phyloP scores from a whole-genome alignment of 2,888 invertebrate species.

The Bombylius discolor region DNA sequence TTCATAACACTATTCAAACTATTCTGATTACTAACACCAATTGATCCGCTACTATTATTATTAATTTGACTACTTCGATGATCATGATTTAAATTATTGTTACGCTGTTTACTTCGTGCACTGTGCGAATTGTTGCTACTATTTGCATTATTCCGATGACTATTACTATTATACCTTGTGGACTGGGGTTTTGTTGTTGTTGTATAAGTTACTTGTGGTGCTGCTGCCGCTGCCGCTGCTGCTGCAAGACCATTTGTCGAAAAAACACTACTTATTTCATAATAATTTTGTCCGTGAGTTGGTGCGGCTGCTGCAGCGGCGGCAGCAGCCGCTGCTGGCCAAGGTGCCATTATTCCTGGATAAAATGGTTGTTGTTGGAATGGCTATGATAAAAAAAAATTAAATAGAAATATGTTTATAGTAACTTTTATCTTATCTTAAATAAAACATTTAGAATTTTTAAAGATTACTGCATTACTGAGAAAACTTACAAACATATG shows the following conservation, averaged over 20 bases:
- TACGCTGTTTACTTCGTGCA: conserved; percentile 27
- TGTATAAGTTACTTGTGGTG: conserved; percentile 43
- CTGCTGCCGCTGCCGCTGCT: conserved; percentile 47
- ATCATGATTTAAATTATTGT: conserved; percentile 21
- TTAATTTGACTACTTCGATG: conserved; percentile 16
- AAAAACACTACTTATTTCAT: conserved; percentile 56
- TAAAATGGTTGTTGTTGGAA: conserved; percentile 52
- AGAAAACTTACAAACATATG: conserved; percentile 47
- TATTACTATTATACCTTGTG: conserved; percentile 24
- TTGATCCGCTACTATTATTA: conserved; percentile 7
- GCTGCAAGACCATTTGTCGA: conserved; percentile 57
- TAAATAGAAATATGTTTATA: conserved; percentile 1
- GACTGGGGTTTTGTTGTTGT: conserved; percentile 19
- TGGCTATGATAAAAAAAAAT: conserved; percentile 33
- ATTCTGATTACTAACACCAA: conserved; percentile 17
- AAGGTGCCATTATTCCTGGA: conserved; percentile 45
- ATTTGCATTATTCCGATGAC: conserved; percentile 22
- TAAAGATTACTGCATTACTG: background rate
- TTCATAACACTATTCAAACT: conserved; percentile 25
- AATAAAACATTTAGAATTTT: background rate
- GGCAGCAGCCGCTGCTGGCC: conserved; percentile 33
- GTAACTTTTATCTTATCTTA: background rate
- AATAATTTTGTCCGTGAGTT: conserved; percentile 42
- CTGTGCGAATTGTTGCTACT: conserved; percentile 23
- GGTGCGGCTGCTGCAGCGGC: conserved; percentile 35